Conservation (phyloP, 1,140 invertebrate species). For the Apis dorsata region DNA sequence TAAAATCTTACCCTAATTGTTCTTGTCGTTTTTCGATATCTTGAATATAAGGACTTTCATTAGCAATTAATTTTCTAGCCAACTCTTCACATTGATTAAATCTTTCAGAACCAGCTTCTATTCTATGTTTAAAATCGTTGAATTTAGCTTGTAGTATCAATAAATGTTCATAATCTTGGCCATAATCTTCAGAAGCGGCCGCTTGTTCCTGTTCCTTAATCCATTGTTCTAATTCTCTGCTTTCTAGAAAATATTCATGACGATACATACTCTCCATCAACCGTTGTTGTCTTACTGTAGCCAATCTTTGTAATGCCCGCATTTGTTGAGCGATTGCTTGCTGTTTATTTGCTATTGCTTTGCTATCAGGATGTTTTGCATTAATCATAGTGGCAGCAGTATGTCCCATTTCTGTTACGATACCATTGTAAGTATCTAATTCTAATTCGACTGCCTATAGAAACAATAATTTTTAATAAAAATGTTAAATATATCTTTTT, state of each 20-base stretch:
- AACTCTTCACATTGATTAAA: slow-evolving; percentile 96
- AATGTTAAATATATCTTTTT: not conserved
- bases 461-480: not conserved
- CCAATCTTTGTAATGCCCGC: slow-evolving; percentile 89
- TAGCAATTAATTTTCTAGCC: slow-evolving; percentile 93
- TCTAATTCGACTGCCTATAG: slow-evolving; percentile 92
- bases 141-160: slow-evolving; percentile 94
- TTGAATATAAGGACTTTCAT: slow-evolving; percentile 92
- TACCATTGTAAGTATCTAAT: slow-evolving; percentile 95
- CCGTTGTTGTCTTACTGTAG: slow-evolving; percentile 88
- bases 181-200: slow-evolving; percentile 96
- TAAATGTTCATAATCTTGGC: slow-evolving; percentile 98
- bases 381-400: slow-evolving; percentile 89
- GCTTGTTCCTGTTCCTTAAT: slow-evolving; percentile 95
- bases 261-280: slow-evolving; percentile 95
- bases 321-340: slow-evolving; percentile 89
- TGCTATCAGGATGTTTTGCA: slow-evolving; percentile 88
- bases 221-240: slow-evolving; percentile 95
- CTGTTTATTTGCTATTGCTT: slow-evolving; percentile 89
- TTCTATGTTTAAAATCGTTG: slow-evolving; percentile 95
- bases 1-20: slow-evolving; percentile 88
- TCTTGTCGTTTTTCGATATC: slow-evolving; percentile 94
- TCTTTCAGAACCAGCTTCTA: slow-evolving; percentile 94
- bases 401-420: slow-evolving; percentile 95
- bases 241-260: slow-evolving; percentile 96